Base-by-base conservation (phyloP, 2,888 invertebrate species). In the Drosophila subquinaria region DNA sequence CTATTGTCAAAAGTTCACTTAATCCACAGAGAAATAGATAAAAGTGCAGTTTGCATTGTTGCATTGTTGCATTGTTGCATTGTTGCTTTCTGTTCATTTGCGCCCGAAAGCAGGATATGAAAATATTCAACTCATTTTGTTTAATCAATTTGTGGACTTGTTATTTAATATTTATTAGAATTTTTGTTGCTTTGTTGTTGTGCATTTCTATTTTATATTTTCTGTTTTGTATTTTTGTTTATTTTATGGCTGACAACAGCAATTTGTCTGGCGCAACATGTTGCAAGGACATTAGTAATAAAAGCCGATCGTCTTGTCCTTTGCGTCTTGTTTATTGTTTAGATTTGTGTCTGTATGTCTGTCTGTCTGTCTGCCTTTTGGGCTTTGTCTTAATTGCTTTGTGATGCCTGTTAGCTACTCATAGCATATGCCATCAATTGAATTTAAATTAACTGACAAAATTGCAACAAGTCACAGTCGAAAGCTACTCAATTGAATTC, bases 71-170 rank as follows among this genome's bases (percentile, higher is more conserved):
- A 20, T 43, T 57, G n/a, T 45, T 17, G 42, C 42, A 20, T 43
- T 57, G n/a, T 45, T 55, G 65, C 33, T n/a, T 5, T 13, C 15
- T 20, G 8, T 60, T 59, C 36, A 45, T 30, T 52, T 69, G 45
- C 57, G 50, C 55, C 66, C 36, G 33, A 47, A 56, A 56, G 42
- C 40, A 52, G 56, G 65, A 60, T 60, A 53, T 69, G 67, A 5
- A 70, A 61, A 70, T 53, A 48, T 38, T 23, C 20, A 15, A 53
- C 36, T 20, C 40, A 76, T 53, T 71, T 61, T 35, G 64, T 30
- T 55, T 61, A 73, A 69, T 72, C 77, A 76, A 81, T 59, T 76
- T 68, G 43, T 13, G 35, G 17, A 61, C 36, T 57, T 60, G 48
- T 62, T 64, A 61, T 73, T 73, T 63, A 47, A 61, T 45, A 77